phyloP scores from a whole-genome alignment of 2,797 vertebrate genomes.

The Vultur gryphus region DNA sequence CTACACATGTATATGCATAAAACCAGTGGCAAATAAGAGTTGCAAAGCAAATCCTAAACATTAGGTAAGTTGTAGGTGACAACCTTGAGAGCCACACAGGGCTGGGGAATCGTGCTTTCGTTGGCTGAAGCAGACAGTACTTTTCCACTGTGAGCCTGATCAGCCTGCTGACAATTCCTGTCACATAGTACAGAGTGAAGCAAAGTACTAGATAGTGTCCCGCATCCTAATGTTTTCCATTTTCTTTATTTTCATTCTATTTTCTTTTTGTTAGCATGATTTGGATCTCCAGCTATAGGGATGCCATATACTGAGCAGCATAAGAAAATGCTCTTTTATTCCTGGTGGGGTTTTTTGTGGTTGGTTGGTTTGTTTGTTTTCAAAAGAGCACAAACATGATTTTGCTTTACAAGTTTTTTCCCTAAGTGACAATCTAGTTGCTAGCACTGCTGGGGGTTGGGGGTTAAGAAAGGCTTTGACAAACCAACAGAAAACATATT shows the following conservation, averaged over 20 bases:
- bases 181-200: background rate
- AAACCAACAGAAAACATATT: background rate
- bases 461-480: background rate
- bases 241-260: background rate
- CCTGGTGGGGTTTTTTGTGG: rapidly evolving
- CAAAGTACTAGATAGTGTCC: background rate
- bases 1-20: background rate
- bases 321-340: background rate
- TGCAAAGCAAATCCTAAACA: background rate
- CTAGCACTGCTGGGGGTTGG: background rate
- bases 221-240: background rate
- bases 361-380: rapidly evolving
- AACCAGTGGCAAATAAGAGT: background rate
- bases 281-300: background rate
- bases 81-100: background rate
- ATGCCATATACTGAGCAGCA: background rate
- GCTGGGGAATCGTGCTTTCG: background rate
- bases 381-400: background rate
- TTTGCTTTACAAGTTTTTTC: background rate
- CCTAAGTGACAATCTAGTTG: background rate
- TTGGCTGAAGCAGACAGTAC: background rate
- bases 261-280: background rate
- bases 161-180: background rate
- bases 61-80: background rate
- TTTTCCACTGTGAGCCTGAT: background rate